A percentile compares a stretch with the other conserved stretches of the same genome.
Conservation (phyloP, 1,140 invertebrate genomes). For the Macrosteles quadrilineatus region DNA sequence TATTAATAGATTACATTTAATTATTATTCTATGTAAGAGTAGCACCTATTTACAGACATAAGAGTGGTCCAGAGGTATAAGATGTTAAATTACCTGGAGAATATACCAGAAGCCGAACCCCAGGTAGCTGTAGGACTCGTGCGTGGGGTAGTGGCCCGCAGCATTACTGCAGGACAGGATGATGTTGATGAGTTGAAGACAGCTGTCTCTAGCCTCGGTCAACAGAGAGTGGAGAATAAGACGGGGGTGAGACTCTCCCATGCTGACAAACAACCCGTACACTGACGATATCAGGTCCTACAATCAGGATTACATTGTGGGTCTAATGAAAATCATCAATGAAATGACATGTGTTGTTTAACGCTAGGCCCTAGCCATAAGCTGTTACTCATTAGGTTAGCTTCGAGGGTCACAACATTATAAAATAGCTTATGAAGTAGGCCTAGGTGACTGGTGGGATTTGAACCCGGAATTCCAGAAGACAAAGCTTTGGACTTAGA, state of each 20-base stretch:
- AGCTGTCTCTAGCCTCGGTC: conserved; percentile 47
- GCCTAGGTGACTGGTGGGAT: too few relatives aligned
- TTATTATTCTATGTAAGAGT: too few relatives aligned
- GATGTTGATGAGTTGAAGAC: conserved; percentile 53
- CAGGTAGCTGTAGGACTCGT: conserved; percentile 80
- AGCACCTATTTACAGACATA: too few relatives aligned
- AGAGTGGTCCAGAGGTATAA: too few relatives aligned
- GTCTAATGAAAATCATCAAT: neutral
- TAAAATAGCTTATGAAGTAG: too few relatives aligned
- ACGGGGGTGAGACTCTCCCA: conserved; percentile 66
- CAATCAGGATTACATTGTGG: conserved; percentile 13
- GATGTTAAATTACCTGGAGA: conserved; percentile 80
- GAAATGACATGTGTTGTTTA: too few relatives aligned
- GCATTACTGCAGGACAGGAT: conserved; percentile 73
- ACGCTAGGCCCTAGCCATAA: too few relatives aligned
- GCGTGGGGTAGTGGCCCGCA: conserved; percentile 78
- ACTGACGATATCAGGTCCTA: conserved; percentile 57
- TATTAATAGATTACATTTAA: too few relatives aligned
- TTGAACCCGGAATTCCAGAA: too few relatives aligned
- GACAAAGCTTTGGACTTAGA: too few relatives aligned
- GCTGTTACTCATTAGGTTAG: neutral
- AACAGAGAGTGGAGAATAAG: conserved; percentile 58
- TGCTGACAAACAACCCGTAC: conserved; percentile 62
- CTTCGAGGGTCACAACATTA: too few relatives aligned
- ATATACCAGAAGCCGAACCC: conserved; percentile 91